Evolutionary conservation across 2,888 invertebrate species (phyloP).

Genomic region (Ametastegia equiseti): DNA sequence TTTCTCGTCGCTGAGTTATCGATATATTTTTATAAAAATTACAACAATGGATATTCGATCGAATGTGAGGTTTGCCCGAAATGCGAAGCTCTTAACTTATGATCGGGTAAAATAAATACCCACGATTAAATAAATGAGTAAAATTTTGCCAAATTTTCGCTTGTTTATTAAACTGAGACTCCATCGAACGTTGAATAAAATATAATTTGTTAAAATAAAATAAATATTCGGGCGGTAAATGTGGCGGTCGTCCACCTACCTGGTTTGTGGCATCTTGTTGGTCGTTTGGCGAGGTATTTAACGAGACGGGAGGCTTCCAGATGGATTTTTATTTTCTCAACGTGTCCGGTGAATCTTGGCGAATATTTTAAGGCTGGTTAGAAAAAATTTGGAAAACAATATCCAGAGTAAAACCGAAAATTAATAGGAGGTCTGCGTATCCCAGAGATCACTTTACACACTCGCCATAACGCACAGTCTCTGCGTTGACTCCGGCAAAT

Average conservation of each 20-base stretch:
- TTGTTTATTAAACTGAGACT: background rate
- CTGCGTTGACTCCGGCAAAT: constrained; percentile 34
- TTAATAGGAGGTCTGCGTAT: constrained; percentile 60
- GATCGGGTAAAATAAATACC: background rate
- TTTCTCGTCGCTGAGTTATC: background rate
- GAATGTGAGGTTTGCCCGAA: background rate
- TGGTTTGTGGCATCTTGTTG: constrained; percentile 72
- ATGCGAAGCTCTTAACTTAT: background rate
- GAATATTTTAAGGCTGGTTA: background rate
- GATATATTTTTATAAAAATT: background rate
- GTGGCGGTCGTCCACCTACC: constrained; percentile 65
- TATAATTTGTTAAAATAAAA: constrained; percentile 2
- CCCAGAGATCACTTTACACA: constrained; percentile 61
- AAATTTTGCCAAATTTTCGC: background rate
- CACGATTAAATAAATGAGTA: background rate
- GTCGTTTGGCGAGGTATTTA: constrained; percentile 63
- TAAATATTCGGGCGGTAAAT: constrained; percentile 52
- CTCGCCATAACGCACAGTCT: constrained; percentile 70
- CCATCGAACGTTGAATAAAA: background rate
- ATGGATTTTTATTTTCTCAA: constrained; percentile 50
- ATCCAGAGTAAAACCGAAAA: constrained; percentile 55
- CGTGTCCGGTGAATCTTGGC: constrained; percentile 16
- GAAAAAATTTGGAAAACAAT: constrained; percentile 6
- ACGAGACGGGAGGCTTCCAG: background rate
- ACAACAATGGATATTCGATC: background rate